A percentile compares a stretch with the other conserved stretches of the same genome.
These are phyloP conservation scores for Tetragnatha montana DNA, from an alignment of 2,888 invertebrate genomes.

Conservation along the genomic window DNA sequence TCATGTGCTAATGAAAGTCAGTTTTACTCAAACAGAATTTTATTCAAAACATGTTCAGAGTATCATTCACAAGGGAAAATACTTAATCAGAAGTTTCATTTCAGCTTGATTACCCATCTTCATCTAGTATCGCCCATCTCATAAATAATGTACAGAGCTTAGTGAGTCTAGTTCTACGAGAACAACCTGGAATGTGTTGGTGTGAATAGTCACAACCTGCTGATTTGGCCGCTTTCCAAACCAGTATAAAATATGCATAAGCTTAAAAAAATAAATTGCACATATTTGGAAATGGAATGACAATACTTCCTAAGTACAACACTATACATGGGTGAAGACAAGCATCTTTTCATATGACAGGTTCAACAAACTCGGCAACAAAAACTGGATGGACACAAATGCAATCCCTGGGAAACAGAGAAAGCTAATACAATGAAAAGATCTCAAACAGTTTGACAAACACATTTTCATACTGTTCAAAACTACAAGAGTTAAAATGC, in stretches of 20 bases:
- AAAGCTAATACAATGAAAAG: neutral
- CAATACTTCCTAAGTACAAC: slow-evolving; percentile 47
- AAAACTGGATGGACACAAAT: slow-evolving; percentile 4
- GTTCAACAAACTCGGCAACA: neutral
- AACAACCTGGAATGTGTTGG: slow-evolving; percentile 49
- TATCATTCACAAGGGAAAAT: slow-evolving; percentile 41
- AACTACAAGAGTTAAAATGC: neutral
- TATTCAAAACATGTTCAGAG: slow-evolving; percentile 47
- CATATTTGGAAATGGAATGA: slow-evolving; percentile 62
- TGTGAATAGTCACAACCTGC: slow-evolving; percentile 47
- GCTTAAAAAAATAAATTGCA: slow-evolving; percentile 69
- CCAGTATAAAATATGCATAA: slow-evolving; percentile 46
- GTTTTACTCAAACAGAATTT: slow-evolving; percentile 40
- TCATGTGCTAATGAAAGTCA: too few relatives aligned
- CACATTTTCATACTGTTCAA: neutral
- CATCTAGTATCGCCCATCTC: slow-evolving; percentile 11
- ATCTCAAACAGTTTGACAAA: neutral
- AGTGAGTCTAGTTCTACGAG: slow-evolving; percentile 25
- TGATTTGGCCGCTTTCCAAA: slow-evolving; percentile 45
- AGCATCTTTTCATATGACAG: slow-evolving; percentile 3
- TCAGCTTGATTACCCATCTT: slow-evolving; percentile 23
- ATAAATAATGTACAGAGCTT: slow-evolving; percentile 44
- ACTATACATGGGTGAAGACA: slow-evolving; percentile 30
- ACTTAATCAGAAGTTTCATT: slow-evolving; percentile 44
- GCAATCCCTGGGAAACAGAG: neutral